phyloP scores from a whole-genome alignment of 2,797 vertebrate species.

The Alca torda region DNA sequence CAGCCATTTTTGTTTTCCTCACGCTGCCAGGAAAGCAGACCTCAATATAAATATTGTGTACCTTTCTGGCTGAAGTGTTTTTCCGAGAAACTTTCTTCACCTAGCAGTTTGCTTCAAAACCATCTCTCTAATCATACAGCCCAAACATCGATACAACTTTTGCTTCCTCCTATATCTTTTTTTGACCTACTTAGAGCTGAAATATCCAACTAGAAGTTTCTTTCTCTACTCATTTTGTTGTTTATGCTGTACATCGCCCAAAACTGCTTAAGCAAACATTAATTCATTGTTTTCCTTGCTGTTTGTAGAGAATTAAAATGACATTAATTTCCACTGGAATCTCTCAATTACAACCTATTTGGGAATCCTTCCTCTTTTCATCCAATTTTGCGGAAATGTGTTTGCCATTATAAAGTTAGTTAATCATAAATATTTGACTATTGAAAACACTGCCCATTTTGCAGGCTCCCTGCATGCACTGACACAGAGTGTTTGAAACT shows the following conservation, averaged over 20 bases:
- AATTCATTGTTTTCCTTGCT: background rate
- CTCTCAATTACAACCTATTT: background rate
- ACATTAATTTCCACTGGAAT: background rate
- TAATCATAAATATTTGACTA: background rate
- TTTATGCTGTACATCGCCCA: background rate
- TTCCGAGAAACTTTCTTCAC: background rate
- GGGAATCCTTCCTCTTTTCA: background rate
- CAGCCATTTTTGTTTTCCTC: background rate
- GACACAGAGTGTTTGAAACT: background rate
- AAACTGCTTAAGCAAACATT: background rate
- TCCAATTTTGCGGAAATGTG: background rate
- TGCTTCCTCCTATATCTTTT: background rate
- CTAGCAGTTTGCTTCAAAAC: background rate
- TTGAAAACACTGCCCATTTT: background rate
- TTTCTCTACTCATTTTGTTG: background rate
- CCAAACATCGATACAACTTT: fast-evolving
- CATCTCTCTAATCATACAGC: background rate
- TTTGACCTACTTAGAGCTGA: background rate
- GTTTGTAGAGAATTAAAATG: background rate
- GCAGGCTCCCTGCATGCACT: background rate
- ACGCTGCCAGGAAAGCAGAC: background rate
- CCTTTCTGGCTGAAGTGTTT: background rate
- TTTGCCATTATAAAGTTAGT: background rate
- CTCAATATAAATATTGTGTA: fast-evolving
- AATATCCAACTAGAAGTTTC: background rate